Percentiles rank a stretch among this genome's conserved stretches.
These are phyloP conservation scores for Porites australiensis DNA, from an alignment of 64 coral and sea anemone genomes.

Conservation along the genomic window DNA sequence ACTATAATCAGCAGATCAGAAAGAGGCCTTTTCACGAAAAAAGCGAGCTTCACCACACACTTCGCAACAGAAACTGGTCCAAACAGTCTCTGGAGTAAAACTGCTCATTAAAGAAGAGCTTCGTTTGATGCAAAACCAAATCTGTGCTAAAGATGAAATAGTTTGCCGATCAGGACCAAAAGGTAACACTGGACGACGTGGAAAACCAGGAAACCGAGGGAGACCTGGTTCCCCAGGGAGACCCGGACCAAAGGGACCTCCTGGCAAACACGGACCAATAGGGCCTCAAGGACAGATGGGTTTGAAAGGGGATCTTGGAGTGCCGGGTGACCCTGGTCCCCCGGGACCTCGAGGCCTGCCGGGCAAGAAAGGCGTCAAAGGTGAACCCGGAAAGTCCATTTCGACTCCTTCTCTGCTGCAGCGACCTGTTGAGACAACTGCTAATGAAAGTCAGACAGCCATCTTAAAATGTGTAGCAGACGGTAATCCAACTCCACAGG, in stretches of 20 bases:
- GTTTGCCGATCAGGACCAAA: too few species aligned
- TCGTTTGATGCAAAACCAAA: too few species aligned
- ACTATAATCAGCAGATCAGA: too few species aligned
- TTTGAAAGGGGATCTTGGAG: conserved; percentile 1
- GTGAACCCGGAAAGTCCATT: conserved; percentile 24
- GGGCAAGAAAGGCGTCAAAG: conserved; percentile 36
- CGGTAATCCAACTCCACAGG: conserved; percentile 36
- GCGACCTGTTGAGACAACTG: conserved; percentile 20
- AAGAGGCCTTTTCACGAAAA: too few species aligned
- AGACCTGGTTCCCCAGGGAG: conserved; percentile 41
- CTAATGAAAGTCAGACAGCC: conserved; percentile 29
- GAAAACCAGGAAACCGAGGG: conserved; percentile 16
- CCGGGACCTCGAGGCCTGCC: conserved; percentile 37
- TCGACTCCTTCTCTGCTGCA: conserved; percentile 34
- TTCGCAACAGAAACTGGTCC: too few species aligned
- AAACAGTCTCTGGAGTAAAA: too few species aligned
- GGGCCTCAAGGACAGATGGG: conserved; percentile 42
- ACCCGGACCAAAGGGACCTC: conserved; percentile 4
- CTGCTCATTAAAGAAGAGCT: too few species aligned
- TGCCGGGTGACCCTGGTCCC: conserved; percentile 37
- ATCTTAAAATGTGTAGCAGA: conserved; percentile 38
- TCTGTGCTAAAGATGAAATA: too few species aligned
- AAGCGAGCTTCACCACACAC: too few species aligned
- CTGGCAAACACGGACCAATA: conserved; percentile 23
- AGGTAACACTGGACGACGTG: too few species aligned